Conservation (phyloP, 2,113 vertebrate species). For the Peucedramus taeniatus region DNA sequence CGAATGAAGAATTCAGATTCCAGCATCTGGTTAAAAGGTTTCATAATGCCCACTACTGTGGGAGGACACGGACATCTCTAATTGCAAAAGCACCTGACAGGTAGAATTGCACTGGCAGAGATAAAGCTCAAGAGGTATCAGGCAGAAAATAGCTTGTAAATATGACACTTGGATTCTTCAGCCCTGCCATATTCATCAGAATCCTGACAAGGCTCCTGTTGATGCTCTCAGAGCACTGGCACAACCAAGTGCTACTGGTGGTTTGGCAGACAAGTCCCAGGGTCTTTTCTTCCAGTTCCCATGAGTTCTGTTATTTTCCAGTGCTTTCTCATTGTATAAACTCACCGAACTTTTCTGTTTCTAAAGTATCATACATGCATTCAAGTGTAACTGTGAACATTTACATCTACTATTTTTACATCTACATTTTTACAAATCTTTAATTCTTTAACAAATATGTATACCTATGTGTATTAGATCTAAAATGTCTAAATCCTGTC, state of each 20-base stretch:
- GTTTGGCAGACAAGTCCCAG: not conserved
- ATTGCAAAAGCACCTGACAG: not conserved
- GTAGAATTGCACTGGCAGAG: not conserved
- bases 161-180: not conserved
- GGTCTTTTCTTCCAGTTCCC: not conserved
- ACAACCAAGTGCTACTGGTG: not conserved
- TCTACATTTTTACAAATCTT: not conserved
- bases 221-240: not conserved
- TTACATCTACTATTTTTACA: not conserved
- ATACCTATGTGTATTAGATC: not conserved
- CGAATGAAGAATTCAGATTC: not conserved
- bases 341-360: not conserved
- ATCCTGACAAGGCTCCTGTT: not conserved
- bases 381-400: not conserved
- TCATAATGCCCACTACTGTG: not conserved
- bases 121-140: not conserved
- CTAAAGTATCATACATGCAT: not conserved
- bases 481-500: not conserved
- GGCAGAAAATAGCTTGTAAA: not conserved
- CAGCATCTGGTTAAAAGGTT: not conserved
- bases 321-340: not conserved
- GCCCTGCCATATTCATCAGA: not conserved
- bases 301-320: not conserved
- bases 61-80: not conserved
- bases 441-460: not conserved